Percentiles rank a stretch among this genome's conserved stretches.
These are phyloP conservation scores for Gymnoscopelus microlampas DNA, from an alignment of 2,797 vertebrate species.

Conservation along the genomic window DNA sequence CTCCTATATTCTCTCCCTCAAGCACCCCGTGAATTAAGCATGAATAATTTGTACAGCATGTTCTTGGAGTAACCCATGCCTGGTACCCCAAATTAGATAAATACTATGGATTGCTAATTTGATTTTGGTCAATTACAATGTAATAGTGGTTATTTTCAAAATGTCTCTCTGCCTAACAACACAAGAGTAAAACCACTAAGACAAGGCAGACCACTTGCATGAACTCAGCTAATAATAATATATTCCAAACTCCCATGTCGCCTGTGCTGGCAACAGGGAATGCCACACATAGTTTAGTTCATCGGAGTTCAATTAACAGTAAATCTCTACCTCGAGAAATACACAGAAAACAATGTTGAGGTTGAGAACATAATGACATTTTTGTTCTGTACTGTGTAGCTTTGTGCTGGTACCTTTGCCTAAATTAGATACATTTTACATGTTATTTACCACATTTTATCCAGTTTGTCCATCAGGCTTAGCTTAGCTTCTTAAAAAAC, in stretches of 20 bases:
- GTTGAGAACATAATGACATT: slow-evolving; percentile 23
- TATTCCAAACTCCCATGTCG: slow-evolving; percentile 36
- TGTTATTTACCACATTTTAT: too few relatives aligned
- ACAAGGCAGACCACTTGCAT: slow-evolving; percentile 33
- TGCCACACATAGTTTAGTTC: slow-evolving; percentile 31
- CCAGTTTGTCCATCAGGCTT: too few relatives aligned
- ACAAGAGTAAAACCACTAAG: slow-evolving; percentile 29
- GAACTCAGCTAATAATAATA: slow-evolving; percentile 34
- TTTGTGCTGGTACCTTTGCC: too few relatives aligned
- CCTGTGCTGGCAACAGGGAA: slow-evolving; percentile 32
- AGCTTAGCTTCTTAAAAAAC: too few relatives aligned
- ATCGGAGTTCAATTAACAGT: slow-evolving; percentile 53
- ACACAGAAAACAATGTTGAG: slow-evolving; percentile 48
- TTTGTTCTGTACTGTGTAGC: slow-evolving; percentile 8
- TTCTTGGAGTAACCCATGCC: slow-evolving; percentile 17
- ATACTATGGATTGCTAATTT: slow-evolving; percentile 30
- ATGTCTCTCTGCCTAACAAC: slow-evolving; percentile 15
- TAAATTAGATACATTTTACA: too few relatives aligned
- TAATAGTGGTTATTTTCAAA: slow-evolving; percentile 16
- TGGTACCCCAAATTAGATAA: slow-evolving; percentile 35
- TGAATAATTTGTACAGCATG: slow-evolving; percentile 37
- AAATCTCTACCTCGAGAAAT: slow-evolving; percentile 48
- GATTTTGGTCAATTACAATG: slow-evolving; percentile 30
- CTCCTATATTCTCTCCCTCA: slow-evolving; percentile 39
- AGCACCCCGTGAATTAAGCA: slow-evolving; percentile 22